Evolutionary conservation across 2,797 vertebrate species (phyloP), one percentile per base, ranked within the genome.

Genomic region (Oreonectes daqikongensis): DNA sequence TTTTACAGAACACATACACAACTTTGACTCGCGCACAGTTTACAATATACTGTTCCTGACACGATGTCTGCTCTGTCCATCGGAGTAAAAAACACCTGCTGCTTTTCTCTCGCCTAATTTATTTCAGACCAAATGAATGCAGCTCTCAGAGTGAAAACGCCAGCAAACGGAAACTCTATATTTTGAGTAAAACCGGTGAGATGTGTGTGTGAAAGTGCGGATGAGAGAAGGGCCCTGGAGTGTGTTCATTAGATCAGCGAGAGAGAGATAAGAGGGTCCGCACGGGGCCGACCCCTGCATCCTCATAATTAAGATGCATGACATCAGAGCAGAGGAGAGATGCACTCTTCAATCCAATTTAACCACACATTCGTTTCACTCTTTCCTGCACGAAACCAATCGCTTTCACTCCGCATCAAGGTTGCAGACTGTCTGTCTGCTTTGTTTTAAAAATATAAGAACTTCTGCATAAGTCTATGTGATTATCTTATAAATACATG

Each of bases 271-370:
- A 78, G 72, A 78, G 77, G 57, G 79, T 60, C 76, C 73, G 66
- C 70, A 48, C 22, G 72, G 81, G 78, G 75, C 79, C 80, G 81
- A 85, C 86, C 85, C 80, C 72, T 63, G 82, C 64, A 65, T 85
- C 67, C 69, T 73, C 78, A 69, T 87, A 87, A 87, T 86, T 87
- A 86, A 87, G 85, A 87, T 84, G 80, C 85, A 85, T 87, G 85
- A 86, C 86, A 87, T 81, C 78, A 79, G 81, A 77, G 75, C 80
- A 77, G 80, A 78, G 73, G 71, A 83, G 77, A 82, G 81, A 82
- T 78, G 79, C 83, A 82, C 82, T 81, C 83, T 80, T 79, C 50
- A 79, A 72, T 71, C 68, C 48, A 81, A 79, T 83, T 81, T 79
- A 77, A 78, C 76, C 72, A 78, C 55, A 26, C 82, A 74, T 81